These are phyloP conservation scores for Sebastes hubbsi DNA, from an alignment of 2,797 vertebrate genomes.

Conservation along the genomic window DNA sequence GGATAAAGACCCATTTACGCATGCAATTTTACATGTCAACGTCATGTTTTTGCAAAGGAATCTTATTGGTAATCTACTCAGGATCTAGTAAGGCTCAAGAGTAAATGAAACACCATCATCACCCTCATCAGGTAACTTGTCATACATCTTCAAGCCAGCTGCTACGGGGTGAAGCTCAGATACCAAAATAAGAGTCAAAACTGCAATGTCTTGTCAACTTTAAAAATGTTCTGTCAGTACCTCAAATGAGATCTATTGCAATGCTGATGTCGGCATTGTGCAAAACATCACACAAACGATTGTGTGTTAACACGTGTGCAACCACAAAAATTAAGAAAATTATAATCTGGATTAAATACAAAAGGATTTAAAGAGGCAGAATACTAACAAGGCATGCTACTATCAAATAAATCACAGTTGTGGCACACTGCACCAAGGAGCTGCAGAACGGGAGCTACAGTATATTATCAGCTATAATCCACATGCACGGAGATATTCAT, in stretches of 20 bases:
- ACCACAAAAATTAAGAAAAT: neutral
- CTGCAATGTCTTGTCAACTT: neutral
- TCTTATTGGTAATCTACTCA: neutral
- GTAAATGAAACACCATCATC: constrained; percentile 3
- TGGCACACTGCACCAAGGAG: neutral
- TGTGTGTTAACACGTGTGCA: neutral
- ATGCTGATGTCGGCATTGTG: neutral
- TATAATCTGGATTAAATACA: neutral
- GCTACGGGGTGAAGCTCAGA: neutral
- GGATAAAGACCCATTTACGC: constrained; percentile 24
- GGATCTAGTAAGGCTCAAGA: neutral
- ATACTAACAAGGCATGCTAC: neutral
- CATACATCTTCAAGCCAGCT: neutral
- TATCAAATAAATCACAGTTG: neutral
- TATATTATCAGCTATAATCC: neutral
- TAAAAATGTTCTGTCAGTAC: neutral
- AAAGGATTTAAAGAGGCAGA: neutral
- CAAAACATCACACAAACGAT: neutral
- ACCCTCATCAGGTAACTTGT: neutral
- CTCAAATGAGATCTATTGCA: neutral
- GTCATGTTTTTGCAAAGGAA: constrained; percentile 33
- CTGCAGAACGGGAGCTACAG: neutral
- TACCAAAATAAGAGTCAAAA: neutral
- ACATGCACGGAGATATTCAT: neutral
- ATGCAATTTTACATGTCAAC: constrained; percentile 3